phyloP scores from a whole-genome alignment of 2,888 invertebrate genomes.

The Bombylius discolor region DNA sequence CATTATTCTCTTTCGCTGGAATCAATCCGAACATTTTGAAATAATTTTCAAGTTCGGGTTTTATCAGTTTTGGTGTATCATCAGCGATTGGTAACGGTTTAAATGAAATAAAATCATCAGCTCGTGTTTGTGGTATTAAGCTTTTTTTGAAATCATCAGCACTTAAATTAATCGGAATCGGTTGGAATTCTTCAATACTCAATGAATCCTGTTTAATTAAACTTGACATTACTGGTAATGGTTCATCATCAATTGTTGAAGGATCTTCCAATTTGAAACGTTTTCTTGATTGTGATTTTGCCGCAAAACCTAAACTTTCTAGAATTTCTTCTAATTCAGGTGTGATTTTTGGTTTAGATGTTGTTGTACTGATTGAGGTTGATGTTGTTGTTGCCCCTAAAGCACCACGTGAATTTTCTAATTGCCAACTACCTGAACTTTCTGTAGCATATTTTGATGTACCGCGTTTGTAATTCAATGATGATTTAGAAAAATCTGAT shows the following conservation, averaged over 20 bases:
- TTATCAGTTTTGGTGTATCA: slow-evolving; percentile 23
- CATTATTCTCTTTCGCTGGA: slow-evolving; percentile 22
- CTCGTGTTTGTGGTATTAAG: slow-evolving; percentile 24
- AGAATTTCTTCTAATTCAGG: slow-evolving; percentile 33
- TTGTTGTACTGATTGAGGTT: slow-evolving; percentile 1
- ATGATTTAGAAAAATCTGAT: slow-evolving; percentile 19
- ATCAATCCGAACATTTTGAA: slow-evolving; percentile 36
- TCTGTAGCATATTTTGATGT: background rate
- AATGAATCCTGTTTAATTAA: slow-evolving; percentile 14
- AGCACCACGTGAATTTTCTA: too few species aligned
- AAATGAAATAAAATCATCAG: slow-evolving; percentile 33
- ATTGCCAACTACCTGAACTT: background rate
- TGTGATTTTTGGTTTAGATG: slow-evolving; percentile 15
- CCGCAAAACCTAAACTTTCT: slow-evolving; percentile 35
- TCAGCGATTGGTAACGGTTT: slow-evolving; percentile 34
- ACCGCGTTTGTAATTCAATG: slow-evolving; percentile 1
- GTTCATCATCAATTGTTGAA: slow-evolving; percentile 23
- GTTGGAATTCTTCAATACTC: slow-evolving; percentile 7
- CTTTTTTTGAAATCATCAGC: slow-evolving; percentile 24
- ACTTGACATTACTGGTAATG: slow-evolving; percentile 23
- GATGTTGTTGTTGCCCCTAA: slow-evolving; percentile 16
- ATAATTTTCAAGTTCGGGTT: slow-evolving; percentile 33
- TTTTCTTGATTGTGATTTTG: slow-evolving; percentile 19
- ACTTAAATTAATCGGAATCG: slow-evolving; percentile 15
- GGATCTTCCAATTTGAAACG: slow-evolving; percentile 24